phyloP scores from a whole-genome alignment of 2,888 invertebrate genomes.

The Adela reaumurella region DNA sequence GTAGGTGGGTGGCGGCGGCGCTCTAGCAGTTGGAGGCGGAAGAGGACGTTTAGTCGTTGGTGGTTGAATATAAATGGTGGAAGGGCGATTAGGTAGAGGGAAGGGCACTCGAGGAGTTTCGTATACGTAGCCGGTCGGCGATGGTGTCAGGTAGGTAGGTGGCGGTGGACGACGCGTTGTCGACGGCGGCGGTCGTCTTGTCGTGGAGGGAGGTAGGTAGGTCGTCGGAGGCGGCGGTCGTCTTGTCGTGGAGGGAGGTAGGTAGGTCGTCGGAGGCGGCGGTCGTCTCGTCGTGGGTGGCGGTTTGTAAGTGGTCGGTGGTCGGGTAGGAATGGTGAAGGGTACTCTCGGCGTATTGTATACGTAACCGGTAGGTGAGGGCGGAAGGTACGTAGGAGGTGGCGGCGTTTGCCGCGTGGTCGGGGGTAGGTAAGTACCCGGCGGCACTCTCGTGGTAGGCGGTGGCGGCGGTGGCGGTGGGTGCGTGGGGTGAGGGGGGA shows the following conservation, averaged over 20 bases:
- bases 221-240: slow-evolving; percentile 4
- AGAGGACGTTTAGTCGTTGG: slow-evolving; percentile 4
- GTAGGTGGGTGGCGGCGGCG: not conserved
- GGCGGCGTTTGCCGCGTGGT: slow-evolving; percentile 17
- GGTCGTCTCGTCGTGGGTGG: slow-evolving; percentile 2
- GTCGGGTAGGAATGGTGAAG: slow-evolving; percentile 12
- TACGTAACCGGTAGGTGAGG: slow-evolving; percentile 14
- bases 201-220: not conserved
- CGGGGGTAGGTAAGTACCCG: slow-evolving; percentile 13
- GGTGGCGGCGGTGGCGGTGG: slow-evolving; percentile 16
- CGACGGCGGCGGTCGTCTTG: slow-evolving; percentile 12
- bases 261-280: slow-evolving; percentile 2
- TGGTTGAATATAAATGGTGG: slow-evolving; percentile 2
- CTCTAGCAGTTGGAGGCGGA: not conserved
- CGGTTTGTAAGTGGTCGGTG: slow-evolving; percentile 13
- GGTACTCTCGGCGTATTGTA: slow-evolving; percentile 12
- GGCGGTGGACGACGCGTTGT: slow-evolving; percentile 16
- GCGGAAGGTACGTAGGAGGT: slow-evolving; percentile 8
- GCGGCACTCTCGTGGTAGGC: slow-evolving; percentile 8
- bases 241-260: slow-evolving; percentile 4
- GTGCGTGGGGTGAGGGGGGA: slow-evolving; percentile 11
- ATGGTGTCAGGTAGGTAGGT: slow-evolving; percentile 23
- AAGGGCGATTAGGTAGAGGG: slow-evolving; percentile 15
- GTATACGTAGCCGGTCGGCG: slow-evolving; percentile 27
- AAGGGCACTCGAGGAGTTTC: slow-evolving; percentile 23